These are phyloP conservation scores for Shargacucullia verbasci DNA, from an alignment of 2,888 invertebrate species.

Conservation along the genomic window DNA sequence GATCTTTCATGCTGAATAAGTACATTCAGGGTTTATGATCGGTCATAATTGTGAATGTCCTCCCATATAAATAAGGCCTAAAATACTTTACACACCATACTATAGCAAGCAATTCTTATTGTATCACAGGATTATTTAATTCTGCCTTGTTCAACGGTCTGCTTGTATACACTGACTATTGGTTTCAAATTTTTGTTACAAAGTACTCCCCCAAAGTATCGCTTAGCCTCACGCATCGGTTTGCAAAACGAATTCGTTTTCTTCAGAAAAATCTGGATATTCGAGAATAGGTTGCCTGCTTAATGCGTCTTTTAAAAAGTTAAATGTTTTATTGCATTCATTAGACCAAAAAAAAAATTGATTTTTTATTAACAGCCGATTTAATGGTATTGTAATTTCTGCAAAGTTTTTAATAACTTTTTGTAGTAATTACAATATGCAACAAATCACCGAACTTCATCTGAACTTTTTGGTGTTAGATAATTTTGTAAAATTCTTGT, in stretches of 20 bases:
- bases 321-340: constrained; percentile 6
- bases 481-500: neutral
- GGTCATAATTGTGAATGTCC: no score
- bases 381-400: constrained; percentile 6
- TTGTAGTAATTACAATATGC: constrained; percentile 15
- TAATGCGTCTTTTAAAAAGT: constrained; percentile 1
- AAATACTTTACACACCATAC: constrained; percentile 31
- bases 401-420: constrained; percentile 14
- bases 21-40: constrained; percentile 18
- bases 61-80: constrained; percentile 21
- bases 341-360: constrained; percentile 1
- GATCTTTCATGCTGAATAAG: constrained; percentile 16
- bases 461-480: neutral
- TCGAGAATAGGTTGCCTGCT: constrained; percentile 2
- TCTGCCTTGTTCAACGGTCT: constrained; percentile 34
- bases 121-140: constrained; percentile 24
- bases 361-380: constrained; percentile 8
- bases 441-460: neutral
- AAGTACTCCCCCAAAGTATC: constrained; percentile 23
- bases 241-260: constrained; percentile 30
- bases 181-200: constrained; percentile 25
- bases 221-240: constrained; percentile 30
- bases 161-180: constrained; percentile 31
- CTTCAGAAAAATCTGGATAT: constrained; percentile 16
- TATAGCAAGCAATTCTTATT: constrained; percentile 34